Evolutionary conservation across 2,797 vertebrate species (phyloP), one percentile per base, ranked within the genome.

Genomic region (Spea hammondii): DNA sequence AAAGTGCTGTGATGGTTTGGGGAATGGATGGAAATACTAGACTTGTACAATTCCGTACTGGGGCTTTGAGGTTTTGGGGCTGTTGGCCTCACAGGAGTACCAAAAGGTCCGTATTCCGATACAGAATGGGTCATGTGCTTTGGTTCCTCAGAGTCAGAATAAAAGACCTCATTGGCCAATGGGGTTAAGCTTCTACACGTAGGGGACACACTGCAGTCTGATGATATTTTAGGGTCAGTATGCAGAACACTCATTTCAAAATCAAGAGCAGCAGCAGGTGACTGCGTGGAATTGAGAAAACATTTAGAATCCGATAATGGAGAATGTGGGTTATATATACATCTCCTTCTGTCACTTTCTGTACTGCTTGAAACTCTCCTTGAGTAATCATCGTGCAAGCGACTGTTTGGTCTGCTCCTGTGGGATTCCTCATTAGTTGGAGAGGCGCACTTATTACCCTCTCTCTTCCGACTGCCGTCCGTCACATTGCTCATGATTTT

Each of bases 331-430:
- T 84, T 89, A n/a, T 84, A 85, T 73, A 87, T 86, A 32, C 92
- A 90, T 5, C 90, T 91, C 81, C 90, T 91, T 10, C 93, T 89
- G 65, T 93, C 94, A 0, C 73, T 86, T 82, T 90, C 91, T 0
- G 89, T 84, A 14, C 88, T 81, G 70, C 92, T 93, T 84, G 95
- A 95, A 83, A 90, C 88, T 0, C 97, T 93, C 67, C 94, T 94
- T 5, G 96, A 97, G 70, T 99, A 99, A 89, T 96, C 95, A 3
- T 98, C 98, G 0, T 99, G 98, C 66, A 99, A 89, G 71, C 89
- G 91, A 87, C 93, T 97, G 78, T 92, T 91, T 1, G 87, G 85
- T 2, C 84, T 88, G 5, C 86, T 79, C 72, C 75, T 68, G 59
- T 67, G 85, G 48, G 59, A 45, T 8, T 89, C 87, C 13, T 92